A percentile compares a stretch with the other conserved stretches of the same genome.
These are phyloP conservation scores for Euproctis similis DNA, from an alignment of 2,888 invertebrate species.

Conservation along the genomic window DNA sequence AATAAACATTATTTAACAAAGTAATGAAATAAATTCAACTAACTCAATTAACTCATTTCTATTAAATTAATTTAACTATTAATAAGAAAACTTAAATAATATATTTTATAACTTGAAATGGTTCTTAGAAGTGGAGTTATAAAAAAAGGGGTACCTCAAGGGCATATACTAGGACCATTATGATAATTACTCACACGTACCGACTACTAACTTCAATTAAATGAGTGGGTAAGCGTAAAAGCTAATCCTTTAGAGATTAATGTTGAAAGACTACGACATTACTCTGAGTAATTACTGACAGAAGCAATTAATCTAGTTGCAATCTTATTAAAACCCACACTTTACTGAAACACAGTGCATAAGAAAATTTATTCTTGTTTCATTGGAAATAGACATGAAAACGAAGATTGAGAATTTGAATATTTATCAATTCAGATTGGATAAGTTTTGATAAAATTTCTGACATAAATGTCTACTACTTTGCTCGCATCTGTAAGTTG, in stretches of 20 bases:
- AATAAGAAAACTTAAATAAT: constrained; percentile 26
- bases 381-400: too few species aligned
- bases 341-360: constrained; percentile 20
- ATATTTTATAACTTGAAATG: background rate
- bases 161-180: constrained; percentile 16
- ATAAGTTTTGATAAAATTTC: too few species aligned
- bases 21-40: constrained; percentile 19
- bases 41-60: constrained; percentile 16
- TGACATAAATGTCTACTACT: too few species aligned
- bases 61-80: constrained; percentile 23
- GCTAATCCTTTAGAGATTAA: constrained; percentile 31
- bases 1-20: too few species aligned
- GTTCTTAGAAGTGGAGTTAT: constrained; percentile 3
- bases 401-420: too few species aligned
- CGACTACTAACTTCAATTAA: constrained; percentile 19
- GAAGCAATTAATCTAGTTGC: constrained; percentile 30
- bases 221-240: constrained; percentile 23
- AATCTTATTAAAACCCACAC: constrained; percentile 19
- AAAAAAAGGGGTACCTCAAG: constrained; percentile 11
- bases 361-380: too few species aligned
- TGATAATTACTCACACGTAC: constrained; percentile 20
- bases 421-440: too few species aligned
- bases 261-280: constrained; percentile 31
- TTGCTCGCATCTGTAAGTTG: too few species aligned
- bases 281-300: constrained; percentile 31